Percentiles rank a stretch among this genome's conserved stretches.
phyloP scores from a whole-genome alignment of 2,888 invertebrate genomes.

The Spodoptera picta region DNA sequence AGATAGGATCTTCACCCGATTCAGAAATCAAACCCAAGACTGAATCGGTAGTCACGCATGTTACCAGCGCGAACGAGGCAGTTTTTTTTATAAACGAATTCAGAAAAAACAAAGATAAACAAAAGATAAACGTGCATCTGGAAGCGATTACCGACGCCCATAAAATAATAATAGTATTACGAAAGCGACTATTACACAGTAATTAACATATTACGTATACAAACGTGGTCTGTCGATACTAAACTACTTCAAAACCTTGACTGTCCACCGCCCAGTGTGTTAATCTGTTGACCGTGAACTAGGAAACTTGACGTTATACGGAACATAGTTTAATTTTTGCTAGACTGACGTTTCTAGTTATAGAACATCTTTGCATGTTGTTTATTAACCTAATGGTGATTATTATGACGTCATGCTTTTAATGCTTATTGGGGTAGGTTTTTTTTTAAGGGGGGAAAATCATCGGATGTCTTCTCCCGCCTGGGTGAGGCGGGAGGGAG shows the following conservation, averaged over 20 bases:
- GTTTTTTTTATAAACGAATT: too few relatives aligned
- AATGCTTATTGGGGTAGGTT: too few relatives aligned
- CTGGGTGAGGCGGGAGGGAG: too few relatives aligned
- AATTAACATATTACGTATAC: conserved; percentile 22
- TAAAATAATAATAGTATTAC: conserved; percentile 12
- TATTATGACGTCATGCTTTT: too few relatives aligned
- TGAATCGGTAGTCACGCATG: too few relatives aligned
- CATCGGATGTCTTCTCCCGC: too few relatives aligned
- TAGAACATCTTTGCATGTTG: too few relatives aligned
- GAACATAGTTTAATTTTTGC: background rate
- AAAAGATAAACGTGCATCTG: background rate
- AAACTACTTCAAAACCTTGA: conserved; percentile 20
- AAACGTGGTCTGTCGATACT: background rate
- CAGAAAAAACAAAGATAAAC: background rate
- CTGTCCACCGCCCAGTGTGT: background rate
- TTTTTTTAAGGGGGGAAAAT: too few relatives aligned
- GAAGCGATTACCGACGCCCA: background rate
- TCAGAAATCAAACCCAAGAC: too few relatives aligned
- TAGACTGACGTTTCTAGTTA: background rate
- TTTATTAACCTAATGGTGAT: too few relatives aligned
- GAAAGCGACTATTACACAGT: conserved; percentile 26
- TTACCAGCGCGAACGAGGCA: too few relatives aligned
- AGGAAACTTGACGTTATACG: conserved; percentile 13
- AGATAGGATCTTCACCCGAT: too few relatives aligned
- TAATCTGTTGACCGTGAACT: conserved; percentile 30